Evolutionary conservation across 2,113 vertebrate genomes (phyloP).

Genomic region (Crotalus helleri): DNA sequence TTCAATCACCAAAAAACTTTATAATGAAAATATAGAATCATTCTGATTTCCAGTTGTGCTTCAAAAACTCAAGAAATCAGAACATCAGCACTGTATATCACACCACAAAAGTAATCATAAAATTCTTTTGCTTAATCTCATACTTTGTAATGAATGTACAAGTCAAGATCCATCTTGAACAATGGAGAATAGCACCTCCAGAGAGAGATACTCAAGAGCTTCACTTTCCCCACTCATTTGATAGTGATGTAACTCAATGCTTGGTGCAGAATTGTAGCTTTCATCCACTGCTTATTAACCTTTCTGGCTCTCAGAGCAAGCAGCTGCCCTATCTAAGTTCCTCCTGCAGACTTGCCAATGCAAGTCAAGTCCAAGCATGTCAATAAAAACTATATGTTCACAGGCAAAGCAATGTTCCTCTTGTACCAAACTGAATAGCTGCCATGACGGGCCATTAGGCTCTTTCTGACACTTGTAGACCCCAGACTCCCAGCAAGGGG

Average conservation of each 20-base stretch:
- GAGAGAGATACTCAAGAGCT: not conserved
- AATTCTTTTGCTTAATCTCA: not conserved
- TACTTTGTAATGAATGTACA: not conserved
- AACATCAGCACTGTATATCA: not conserved
- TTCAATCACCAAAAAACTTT: not conserved
- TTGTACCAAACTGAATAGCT: slow-evolving; percentile 26
- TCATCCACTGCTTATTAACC: not conserved
- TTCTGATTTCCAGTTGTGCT: not conserved
- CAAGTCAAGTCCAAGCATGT: not conserved
- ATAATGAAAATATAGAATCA: not conserved
- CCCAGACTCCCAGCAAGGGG: not conserved
- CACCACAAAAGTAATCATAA: not conserved
- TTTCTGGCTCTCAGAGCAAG: not conserved
- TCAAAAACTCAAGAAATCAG: not conserved
- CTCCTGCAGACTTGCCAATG: not conserved
- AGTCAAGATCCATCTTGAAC: not conserved
- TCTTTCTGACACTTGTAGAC: slow-evolving; percentile 22
- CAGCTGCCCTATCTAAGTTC: not conserved
- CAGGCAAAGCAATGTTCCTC: not conserved
- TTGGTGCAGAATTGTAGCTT: not conserved
- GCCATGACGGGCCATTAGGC: slow-evolving; percentile 29
- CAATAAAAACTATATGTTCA: not conserved
- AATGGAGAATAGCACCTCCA: not conserved
- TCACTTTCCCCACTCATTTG: not conserved
- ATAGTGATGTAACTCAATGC: not conserved